These are phyloP conservation scores for Kryptolebias ocellatus DNA, from an alignment of 2,797 vertebrate genomes.

Conservation along the genomic window DNA sequence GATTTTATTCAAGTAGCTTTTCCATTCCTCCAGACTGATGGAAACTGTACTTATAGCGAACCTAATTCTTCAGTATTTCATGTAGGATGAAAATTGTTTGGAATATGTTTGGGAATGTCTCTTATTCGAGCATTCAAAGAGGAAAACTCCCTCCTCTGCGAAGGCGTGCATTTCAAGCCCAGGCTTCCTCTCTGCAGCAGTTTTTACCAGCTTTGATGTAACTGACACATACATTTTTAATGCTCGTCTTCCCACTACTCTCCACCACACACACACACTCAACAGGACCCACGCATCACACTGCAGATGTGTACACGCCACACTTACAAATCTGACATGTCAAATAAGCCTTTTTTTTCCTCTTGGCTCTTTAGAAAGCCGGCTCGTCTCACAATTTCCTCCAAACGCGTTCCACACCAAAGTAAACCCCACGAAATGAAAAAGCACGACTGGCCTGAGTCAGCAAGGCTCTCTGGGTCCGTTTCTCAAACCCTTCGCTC, in stretches of 20 bases:
- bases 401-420: constrained; percentile 11
- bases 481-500: constrained; percentile 20
- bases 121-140: neutral
- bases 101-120: neutral
- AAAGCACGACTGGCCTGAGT: constrained; percentile 44
- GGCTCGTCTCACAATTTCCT: constrained; percentile 27
- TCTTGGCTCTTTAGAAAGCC: constrained; percentile 13
- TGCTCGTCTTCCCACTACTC: constrained; percentile 46
- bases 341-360: constrained; percentile 7
- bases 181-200: constrained; percentile 58
- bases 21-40: neutral
- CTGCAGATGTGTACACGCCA: constrained; percentile 31
- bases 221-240: constrained; percentile 71
- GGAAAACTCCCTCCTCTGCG: constrained; percentile 9
- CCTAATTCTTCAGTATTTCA: constrained; percentile 3
- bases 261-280: constrained; percentile 5
- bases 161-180: constrained; percentile 34
- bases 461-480: constrained; percentile 35
- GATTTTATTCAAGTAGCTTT: neutral
- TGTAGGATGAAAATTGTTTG: neutral
- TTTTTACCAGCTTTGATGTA: constrained; percentile 68
- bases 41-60: neutral
- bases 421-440: constrained; percentile 39
- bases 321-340: constrained; percentile 2
- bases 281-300: constrained; percentile 3